Conservation (phyloP, 2,797 vertebrate genomes). For the Heteromormyrus szaboi region DNA sequence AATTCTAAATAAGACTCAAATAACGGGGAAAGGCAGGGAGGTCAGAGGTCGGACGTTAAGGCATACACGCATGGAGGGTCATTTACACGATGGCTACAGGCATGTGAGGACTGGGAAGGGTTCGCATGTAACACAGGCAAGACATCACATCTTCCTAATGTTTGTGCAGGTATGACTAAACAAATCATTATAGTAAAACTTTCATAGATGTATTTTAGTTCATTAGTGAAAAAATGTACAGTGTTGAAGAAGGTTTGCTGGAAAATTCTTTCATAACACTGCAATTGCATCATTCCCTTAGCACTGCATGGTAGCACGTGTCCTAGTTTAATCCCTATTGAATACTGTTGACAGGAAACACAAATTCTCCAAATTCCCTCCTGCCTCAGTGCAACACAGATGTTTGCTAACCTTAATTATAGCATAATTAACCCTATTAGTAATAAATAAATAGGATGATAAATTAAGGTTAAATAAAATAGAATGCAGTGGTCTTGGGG, state of each 20-base stretch:
- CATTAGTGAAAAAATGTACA: not conserved
- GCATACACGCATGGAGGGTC: not conserved
- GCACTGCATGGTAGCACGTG: not conserved
- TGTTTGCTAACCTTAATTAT: not conserved
- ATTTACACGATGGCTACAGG: not conserved
- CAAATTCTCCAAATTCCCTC: not conserved
- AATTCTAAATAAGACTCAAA: not conserved
- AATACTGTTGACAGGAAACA: conserved; percentile 1
- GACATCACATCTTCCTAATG: not conserved
- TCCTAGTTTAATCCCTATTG: not conserved
- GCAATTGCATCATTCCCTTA: not conserved
- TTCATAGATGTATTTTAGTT: not conserved
- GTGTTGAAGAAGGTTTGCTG: not conserved
- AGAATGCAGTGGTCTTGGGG: not conserved
- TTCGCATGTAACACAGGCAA: not conserved
- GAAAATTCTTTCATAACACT: not conserved
- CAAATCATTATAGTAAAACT: not conserved
- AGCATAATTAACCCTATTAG: conserved; percentile 10
- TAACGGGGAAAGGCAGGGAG: not conserved
- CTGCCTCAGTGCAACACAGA: not conserved
- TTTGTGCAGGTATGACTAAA: not conserved
- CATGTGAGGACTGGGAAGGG: not conserved
- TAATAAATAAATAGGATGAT: not conserved
- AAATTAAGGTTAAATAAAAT: conserved; percentile 1
- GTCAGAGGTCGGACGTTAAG: not conserved